Conservation (phyloP, 2,888 invertebrate genomes). For the Ormyrus nitidulus region DNA sequence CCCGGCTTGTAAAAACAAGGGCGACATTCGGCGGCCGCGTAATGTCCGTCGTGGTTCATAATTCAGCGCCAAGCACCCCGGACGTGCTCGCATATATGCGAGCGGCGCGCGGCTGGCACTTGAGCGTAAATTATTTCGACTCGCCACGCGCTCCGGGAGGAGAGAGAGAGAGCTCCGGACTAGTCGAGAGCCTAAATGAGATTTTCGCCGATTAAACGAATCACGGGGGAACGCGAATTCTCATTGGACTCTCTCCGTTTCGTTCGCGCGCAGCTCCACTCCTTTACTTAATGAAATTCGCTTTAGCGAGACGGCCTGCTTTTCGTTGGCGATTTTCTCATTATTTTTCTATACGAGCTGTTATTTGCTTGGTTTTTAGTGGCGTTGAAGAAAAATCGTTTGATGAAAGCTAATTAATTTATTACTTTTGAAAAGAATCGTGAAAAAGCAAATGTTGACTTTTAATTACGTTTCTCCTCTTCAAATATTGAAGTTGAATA, state of each 20-base stretch:
- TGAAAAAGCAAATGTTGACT: no score
- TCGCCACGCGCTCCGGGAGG: neutral
- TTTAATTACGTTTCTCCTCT: no score
- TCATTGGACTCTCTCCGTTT: neutral
- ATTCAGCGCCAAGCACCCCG: neutral
- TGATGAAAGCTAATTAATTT: neutral
- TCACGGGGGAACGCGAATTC: constrained; percentile 42
- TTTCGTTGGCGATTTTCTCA: neutral
- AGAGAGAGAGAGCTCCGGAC: neutral
- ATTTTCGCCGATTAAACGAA: constrained; percentile 51
- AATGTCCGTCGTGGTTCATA: constrained; percentile 23
- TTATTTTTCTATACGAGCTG: neutral
- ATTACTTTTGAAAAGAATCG: no score
- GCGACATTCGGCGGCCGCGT: neutral
- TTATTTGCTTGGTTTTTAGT: neutral
- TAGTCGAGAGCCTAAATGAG: constrained; percentile 29
- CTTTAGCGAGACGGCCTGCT: neutral
- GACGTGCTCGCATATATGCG: no score
- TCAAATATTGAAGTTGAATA: no score
- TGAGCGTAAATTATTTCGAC: constrained; percentile 44
- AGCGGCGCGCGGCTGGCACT: neutral
- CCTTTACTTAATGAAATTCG: constrained; percentile 40
- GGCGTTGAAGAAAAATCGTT: neutral
- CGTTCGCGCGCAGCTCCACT: constrained; percentile 10
- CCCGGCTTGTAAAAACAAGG: neutral